Percentiles rank a stretch among this genome's conserved stretches.
These are phyloP conservation scores for Nomada flava DNA, from an alignment of 2,888 invertebrate species.

Conservation along the genomic window DNA sequence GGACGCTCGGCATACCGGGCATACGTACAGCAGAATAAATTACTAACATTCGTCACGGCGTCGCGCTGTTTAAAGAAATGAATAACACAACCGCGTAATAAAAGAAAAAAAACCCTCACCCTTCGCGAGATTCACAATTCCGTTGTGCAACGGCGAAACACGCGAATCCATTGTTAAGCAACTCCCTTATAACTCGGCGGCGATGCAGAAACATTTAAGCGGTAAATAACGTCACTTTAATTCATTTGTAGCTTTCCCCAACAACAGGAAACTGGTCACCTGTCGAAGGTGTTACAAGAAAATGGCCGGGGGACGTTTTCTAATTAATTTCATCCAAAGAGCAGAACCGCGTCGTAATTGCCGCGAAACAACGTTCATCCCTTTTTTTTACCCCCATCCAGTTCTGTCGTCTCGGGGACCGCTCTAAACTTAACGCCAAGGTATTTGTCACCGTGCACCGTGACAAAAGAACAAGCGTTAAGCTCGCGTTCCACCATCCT, in stretches of 20 bases:
- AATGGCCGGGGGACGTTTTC: conserved; percentile 50
- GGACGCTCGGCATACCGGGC: conserved; percentile 13
- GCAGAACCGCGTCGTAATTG: conserved; percentile 74
- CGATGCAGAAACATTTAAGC: background rate
- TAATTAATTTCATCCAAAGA: conserved; percentile 77
- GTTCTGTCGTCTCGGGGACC: conserved; percentile 46
- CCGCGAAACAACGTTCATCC: conserved; percentile 70
- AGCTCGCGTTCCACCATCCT: conserved; percentile 26
- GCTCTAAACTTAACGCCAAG: conserved; percentile 73
- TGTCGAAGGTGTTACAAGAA: conserved; percentile 46
- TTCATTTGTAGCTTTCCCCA: background rate
- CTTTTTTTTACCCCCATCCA: conserved; percentile 29
- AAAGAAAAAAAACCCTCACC: background rate
- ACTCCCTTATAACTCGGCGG: background rate
- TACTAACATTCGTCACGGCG: conserved; percentile 17
- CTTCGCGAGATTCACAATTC: conserved; percentile 29
- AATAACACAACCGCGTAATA: background rate
- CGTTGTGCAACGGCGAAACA: conserved; percentile 12
- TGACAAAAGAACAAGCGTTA: conserved; percentile 69
- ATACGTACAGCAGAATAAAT: conserved; percentile 25
- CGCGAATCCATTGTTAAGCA: conserved; percentile 48
- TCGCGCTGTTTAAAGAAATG: conserved; percentile 4
- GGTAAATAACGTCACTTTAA: conserved; percentile 1
- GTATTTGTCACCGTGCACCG: conserved; percentile 75
- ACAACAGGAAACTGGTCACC: conserved; percentile 35